Conservation (phyloP, 1,140 invertebrate species). For the Drosophila chauvacae region DNA sequence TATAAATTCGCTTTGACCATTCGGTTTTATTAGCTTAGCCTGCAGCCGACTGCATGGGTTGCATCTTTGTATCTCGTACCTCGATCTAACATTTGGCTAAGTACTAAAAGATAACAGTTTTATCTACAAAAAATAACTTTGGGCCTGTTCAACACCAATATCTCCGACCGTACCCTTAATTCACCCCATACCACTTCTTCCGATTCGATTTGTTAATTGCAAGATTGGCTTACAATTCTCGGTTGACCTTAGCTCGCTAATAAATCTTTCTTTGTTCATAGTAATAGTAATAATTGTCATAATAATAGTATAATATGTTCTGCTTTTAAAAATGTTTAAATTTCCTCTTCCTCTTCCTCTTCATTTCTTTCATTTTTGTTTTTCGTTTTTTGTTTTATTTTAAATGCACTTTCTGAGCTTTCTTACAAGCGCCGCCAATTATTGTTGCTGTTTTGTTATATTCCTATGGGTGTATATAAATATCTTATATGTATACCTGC, state of each 20-base stretch:
- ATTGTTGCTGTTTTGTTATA: constrained; percentile 78
- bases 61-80: constrained; percentile 42
- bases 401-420: constrained; percentile 84
- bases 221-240: constrained; percentile 66
- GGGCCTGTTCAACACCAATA: constrained; percentile 51
- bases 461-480: constrained; percentile 44
- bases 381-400: constrained; percentile 48
- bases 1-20: constrained; percentile 81
- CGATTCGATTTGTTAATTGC: constrained; percentile 65
- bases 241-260: constrained; percentile 72
- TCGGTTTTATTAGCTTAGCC: constrained; percentile 68
- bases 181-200: constrained; percentile 20
- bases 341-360: constrained; percentile 22
- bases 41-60: constrained; percentile 58
- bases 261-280: constrained; percentile 70
- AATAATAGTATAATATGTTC: constrained; percentile 69
- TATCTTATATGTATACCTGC: constrained; percentile 53
- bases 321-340: constrained; percentile 66
- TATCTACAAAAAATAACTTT: constrained; percentile 81
- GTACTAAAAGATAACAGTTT: constrained; percentile 81
- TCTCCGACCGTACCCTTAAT: constrained; percentile 24
- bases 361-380: constrained; percentile 10
- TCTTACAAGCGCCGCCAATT: constrained; percentile 83
- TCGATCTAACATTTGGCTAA: constrained; percentile 81
- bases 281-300: constrained; percentile 78